phyloP scores from a whole-genome alignment of 2,113 vertebrate species.

The Nycticorax nycticorax region DNA sequence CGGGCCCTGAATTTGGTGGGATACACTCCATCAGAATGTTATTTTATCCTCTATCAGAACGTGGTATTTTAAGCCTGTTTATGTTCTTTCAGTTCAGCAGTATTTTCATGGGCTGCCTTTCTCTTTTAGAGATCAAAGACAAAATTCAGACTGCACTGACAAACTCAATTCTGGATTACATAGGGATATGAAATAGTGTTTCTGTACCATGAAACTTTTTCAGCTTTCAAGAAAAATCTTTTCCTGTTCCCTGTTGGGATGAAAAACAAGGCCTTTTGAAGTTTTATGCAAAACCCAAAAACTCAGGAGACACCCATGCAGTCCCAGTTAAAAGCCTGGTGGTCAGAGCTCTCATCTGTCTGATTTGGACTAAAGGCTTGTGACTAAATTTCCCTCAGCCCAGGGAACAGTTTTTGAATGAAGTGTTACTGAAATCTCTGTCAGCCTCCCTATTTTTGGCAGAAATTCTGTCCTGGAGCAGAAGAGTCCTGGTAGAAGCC shows the following conservation, averaged over 20 bases:
- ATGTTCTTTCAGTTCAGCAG: background rate
- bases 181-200: background rate
- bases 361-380: background rate
- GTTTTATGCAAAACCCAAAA: background rate
- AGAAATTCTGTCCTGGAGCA: background rate
- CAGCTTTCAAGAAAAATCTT: conserved; percentile 17
- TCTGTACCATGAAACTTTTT: background rate
- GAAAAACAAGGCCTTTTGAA: conserved; percentile 1
- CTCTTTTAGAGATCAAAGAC: conserved; percentile 35
- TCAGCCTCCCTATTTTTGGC: background rate
- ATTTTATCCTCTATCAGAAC: background rate
- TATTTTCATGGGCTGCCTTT: conserved; percentile 24
- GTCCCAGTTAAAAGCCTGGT: background rate
- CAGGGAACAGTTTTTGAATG: background rate
- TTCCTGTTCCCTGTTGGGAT: background rate
- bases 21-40: background rate
- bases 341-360: background rate
- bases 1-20: background rate
- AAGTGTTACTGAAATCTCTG: background rate
- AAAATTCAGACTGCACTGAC: conserved; percentile 7
- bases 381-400: background rate
- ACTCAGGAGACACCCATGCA: background rate
- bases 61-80: background rate
- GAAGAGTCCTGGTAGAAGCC: background rate
- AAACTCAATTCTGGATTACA: conserved; percentile 36